Conservation (phyloP, 2,113 vertebrate genomes). For the Geococcyx californianus region DNA sequence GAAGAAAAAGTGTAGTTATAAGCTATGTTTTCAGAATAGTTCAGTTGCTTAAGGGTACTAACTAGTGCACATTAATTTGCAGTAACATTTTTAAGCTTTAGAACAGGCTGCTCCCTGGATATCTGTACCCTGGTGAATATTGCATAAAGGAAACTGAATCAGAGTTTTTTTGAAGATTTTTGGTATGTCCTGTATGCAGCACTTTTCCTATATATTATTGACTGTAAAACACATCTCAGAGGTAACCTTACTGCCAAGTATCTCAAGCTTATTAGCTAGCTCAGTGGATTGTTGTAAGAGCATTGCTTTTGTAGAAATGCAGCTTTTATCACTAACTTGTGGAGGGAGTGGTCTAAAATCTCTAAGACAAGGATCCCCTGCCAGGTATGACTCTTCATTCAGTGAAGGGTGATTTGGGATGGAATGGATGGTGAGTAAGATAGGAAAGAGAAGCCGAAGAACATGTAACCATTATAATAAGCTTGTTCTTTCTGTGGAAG, state of each 20-base stretch:
- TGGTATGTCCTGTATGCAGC: background rate
- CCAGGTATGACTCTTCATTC: conserved; percentile 53
- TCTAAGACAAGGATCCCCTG: conserved; percentile 42
- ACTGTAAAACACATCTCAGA: conserved; percentile 29
- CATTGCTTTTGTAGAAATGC: conserved; percentile 56
- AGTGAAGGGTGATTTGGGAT: background rate
- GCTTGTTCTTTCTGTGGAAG: background rate
- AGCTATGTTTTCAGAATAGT: background rate
- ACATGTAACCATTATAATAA: background rate
- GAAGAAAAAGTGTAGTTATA: background rate
- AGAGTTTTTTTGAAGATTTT: background rate
- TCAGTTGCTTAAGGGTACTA: background rate
- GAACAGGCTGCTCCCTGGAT: background rate
- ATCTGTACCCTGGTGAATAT: background rate
- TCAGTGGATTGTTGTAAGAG: conserved; percentile 57
- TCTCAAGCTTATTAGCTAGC: conserved; percentile 58
- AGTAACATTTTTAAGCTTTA: conserved; percentile 10
- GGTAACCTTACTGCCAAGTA: conserved; percentile 51
- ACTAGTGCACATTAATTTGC: background rate
- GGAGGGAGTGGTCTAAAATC: conserved; percentile 49
- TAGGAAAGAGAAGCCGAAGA: conserved; percentile 6
- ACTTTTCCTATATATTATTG: background rate
- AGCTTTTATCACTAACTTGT: conserved; percentile 41
- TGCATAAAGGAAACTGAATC: background rate
- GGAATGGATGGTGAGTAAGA: conserved; percentile 1